Conservation (phyloP, 2,797 vertebrate species). For the Naso thynnoides region DNA sequence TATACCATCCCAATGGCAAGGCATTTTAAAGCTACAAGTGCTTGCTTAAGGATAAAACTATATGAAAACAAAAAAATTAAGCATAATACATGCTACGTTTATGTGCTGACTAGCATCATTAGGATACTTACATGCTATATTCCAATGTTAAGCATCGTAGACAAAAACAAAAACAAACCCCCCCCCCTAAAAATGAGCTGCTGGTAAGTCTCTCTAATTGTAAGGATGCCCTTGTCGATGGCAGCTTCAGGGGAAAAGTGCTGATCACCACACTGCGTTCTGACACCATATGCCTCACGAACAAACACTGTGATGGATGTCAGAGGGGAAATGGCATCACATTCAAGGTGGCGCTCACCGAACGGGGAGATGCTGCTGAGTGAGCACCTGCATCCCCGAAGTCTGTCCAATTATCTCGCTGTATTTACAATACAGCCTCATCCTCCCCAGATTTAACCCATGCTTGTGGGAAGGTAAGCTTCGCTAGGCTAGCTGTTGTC, state of each 20-base stretch:
- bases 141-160: slow-evolving; percentile 23
- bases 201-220: slow-evolving; percentile 58
- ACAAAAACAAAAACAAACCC: slow-evolving; percentile 25
- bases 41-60: slow-evolving; percentile 27
- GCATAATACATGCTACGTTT: slow-evolving; percentile 3
- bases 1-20: slow-evolving; percentile 24
- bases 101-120: slow-evolving; percentile 39
- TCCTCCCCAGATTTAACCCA: slow-evolving; percentile 55
- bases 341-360: slow-evolving; percentile 59
- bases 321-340: slow-evolving; percentile 55
- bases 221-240: slow-evolving; percentile 59
- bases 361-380: slow-evolving; percentile 66
- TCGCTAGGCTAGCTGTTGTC: slow-evolving; percentile 58
- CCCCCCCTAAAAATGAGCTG: slow-evolving; percentile 41
- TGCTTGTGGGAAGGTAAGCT: slow-evolving; percentile 18
- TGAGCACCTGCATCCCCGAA: slow-evolving; percentile 61
- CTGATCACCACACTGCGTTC: slow-evolving; percentile 60
- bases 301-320: slow-evolving; percentile 58
- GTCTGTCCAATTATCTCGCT: slow-evolving; percentile 69
- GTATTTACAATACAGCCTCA: slow-evolving; percentile 33
- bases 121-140: slow-evolving; percentile 5
- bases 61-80: slow-evolving; percentile 2
- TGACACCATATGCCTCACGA: slow-evolving; percentile 68
- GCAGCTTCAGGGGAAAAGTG: slow-evolving; percentile 59
- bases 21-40: slow-evolving; percentile 19